Evolutionary conservation across 2,113 vertebrate species (phyloP).

Genomic region (Bostrychus sinensis): DNA sequence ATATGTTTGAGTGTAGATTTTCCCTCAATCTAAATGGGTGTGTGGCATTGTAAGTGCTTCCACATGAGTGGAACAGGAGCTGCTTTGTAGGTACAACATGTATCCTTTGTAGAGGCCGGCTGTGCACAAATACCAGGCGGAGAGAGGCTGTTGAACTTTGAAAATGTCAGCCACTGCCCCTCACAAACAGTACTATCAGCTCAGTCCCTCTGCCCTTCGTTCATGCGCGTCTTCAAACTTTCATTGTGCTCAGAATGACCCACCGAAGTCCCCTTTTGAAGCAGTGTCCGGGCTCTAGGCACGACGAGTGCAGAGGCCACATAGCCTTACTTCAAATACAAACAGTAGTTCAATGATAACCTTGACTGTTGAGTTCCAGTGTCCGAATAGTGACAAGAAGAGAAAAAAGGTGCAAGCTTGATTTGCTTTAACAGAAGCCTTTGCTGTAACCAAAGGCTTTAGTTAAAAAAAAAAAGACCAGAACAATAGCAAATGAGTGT

Average conservation of each 20-base stretch:
- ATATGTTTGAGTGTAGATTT: conserved; percentile 8
- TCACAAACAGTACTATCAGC: conserved; percentile 50
- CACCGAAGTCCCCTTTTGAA: conserved; percentile 66
- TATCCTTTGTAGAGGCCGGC: conserved; percentile 60
- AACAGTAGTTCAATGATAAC: conserved; percentile 27
- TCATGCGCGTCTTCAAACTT: conserved; percentile 47
- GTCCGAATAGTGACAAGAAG: conserved; percentile 5
- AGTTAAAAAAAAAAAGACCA: conserved; percentile 1
- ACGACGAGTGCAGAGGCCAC: conserved; percentile 13
- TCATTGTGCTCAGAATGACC: conserved; percentile 49
- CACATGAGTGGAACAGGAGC: conserved; percentile 16
- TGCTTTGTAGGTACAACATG: conserved; percentile 60
- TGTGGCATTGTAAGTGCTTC: conserved; percentile 10
- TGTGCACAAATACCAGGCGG: conserved; percentile 73
- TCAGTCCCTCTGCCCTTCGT: conserved; percentile 48
- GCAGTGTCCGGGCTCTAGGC: conserved; percentile 20
- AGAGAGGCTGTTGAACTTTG: conserved; percentile 77
- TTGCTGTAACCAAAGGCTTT: neutral
- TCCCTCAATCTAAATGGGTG: neutral
- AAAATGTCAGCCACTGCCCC: conserved; percentile 70
- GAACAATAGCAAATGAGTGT: neutral
- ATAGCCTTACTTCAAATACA: conserved; percentile 42
- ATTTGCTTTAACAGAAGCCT: no score
- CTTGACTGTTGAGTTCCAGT: conserved; percentile 14
- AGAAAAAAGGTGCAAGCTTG: conserved; percentile 15